Conservation (phyloP, 1,140 invertebrate genomes). For the Cherax destructor region DNA sequence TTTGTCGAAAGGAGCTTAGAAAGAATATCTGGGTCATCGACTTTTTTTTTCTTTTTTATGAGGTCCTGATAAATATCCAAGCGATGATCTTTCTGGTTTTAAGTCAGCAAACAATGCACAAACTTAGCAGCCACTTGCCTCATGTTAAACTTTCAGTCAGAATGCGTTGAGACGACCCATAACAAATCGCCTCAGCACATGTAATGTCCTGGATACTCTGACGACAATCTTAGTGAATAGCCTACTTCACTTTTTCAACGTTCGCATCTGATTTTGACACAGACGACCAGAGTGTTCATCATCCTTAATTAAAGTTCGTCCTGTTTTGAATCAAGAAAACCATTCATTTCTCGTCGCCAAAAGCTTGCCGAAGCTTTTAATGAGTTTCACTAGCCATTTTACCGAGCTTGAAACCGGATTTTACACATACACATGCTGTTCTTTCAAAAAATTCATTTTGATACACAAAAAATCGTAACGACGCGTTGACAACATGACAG, state of each 20-base stretch:
- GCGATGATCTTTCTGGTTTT: no score
- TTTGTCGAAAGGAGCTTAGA: slow-evolving; percentile 26
- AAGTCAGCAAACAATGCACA: not conserved
- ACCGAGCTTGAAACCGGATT: not conserved
- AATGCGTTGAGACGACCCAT: not conserved
- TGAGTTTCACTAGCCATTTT: no score
- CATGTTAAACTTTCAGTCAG: not conserved
- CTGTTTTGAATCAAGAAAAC: no score
- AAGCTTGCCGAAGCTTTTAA: no score
- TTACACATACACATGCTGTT: no score
- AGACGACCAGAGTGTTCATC: no score
- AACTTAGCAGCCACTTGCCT: not conserved
- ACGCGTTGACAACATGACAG: no score
- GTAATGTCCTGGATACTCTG: not conserved
- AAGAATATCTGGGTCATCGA: not conserved
- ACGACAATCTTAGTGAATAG: not conserved
- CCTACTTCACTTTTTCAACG: not conserved
- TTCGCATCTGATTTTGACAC: not conserved
- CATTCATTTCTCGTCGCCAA: no score
- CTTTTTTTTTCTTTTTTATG: not conserved
- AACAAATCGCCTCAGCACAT: not conserved
- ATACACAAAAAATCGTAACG: no score
- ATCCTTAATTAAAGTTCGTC: no score
- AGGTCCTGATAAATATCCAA: no score
- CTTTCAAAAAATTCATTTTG: no score